Conservation (phyloP, 1,140 invertebrate genomes). For the Babylonia areolata region DNA sequence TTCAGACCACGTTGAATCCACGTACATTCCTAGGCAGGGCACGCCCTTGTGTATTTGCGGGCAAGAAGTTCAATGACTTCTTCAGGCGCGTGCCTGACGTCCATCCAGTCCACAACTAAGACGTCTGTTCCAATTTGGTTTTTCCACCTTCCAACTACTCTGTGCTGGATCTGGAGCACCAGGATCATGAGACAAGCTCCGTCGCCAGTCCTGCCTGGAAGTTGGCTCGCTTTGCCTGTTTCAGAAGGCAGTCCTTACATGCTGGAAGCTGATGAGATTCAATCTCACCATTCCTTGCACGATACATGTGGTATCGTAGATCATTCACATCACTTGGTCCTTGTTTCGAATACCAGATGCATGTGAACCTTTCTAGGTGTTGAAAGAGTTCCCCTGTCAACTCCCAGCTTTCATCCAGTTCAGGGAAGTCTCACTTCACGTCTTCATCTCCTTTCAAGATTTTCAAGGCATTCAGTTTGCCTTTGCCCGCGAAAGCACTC, state of each 20-base stretch:
- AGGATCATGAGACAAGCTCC: conserved; percentile 35
- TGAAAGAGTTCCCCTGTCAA: conserved; percentile 24
- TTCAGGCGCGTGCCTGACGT: conserved; percentile 38
- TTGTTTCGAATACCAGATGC: conserved; percentile 3
- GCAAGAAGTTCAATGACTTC: conserved; percentile 39
- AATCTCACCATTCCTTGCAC: conserved; percentile 41
- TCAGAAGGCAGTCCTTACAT: conserved; percentile 35
- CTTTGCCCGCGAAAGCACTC: not conserved
- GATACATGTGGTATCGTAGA: conserved; percentile 39
- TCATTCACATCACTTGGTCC: conserved; percentile 37
- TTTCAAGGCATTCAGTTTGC: not conserved
- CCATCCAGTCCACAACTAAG: conserved; percentile 37
- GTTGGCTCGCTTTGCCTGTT: conserved; percentile 45
- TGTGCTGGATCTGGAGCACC: conserved; percentile 36
- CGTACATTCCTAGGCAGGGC: conserved; percentile 24
- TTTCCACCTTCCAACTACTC: conserved; percentile 40
- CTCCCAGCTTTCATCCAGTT: conserved; percentile 38
- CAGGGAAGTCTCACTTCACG: conserved; percentile 19
- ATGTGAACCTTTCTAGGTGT: conserved; percentile 30
- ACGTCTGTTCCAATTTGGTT: not conserved
- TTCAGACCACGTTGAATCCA: conserved; percentile 33
- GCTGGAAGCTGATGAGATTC: conserved; percentile 43
- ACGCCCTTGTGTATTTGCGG: conserved; percentile 40
- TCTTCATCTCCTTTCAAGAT: conserved; percentile 4
- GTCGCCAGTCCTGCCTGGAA: conserved; percentile 49